Base-by-base conservation (phyloP, 2,888 invertebrate species). In the Micropterix aruncella region DNA sequence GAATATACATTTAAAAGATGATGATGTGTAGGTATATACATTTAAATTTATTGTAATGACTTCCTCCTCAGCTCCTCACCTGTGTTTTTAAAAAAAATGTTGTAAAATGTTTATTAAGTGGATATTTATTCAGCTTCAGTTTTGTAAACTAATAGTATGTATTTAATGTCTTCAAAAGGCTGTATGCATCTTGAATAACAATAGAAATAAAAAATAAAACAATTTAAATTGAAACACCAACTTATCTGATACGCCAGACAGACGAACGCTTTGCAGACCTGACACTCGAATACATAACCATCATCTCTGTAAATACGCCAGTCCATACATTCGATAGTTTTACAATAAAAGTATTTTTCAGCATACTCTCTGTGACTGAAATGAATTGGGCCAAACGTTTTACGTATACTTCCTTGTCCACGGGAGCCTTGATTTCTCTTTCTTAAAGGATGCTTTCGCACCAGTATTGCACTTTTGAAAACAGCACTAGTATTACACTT, bases 401-500 rank as follows among this genome's bases (percentile, higher is more conserved):
- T 27, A 7, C 27, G 27, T 27, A 27, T 27, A 27, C 5, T 7
- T 12, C 12, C 27, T 27, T 27, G 5, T 27, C 27, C 27, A 27
- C 5, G 12, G 12, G 27, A 7, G 27, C 27, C 64, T 80, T 82
- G 47, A 93, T 82, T 70, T 93, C 92, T 46, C 91, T 74, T 57
- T 91, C 87, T 56, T 85, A 87, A 40, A 92, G 63, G n/a, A 76
- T 70, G 44, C 83, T 83, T 47, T 80, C 77, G 59, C 86, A 87
- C 12, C 78, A 74, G 57, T 83, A 85, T 15, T 74, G 63, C 12
- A 80, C 76, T 55, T 86, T 85, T 53, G 80, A 74, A 55, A 77
- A 91, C 1, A 91, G 92, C 60, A 92, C 93, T 52, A 79, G 77
- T 2, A 91, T 80, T 52, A 79, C 77, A 85, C 88, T 51, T 86